Evolutionary conservation across 2,113 vertebrate species (phyloP), one percentile per base, ranked within the genome.

Genomic region (Corythaixoides concolor): DNA sequence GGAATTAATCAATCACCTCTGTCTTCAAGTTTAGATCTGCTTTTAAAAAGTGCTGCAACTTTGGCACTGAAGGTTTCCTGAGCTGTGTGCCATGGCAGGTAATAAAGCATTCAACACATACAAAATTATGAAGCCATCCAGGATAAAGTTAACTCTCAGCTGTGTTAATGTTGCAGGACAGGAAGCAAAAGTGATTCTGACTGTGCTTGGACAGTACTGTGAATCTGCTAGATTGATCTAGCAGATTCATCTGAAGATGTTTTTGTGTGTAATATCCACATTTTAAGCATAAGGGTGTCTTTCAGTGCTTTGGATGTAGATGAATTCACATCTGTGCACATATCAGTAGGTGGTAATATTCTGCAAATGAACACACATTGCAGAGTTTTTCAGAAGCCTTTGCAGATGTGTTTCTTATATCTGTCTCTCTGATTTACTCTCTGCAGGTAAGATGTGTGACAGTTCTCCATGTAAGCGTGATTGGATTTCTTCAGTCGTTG

Each of bases 371-470:
- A 27, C 23, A 52, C 35, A 78, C 64, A 22, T 24, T 87, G 76
- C 28, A 70, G 33, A 24, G 33, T 70, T 90, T 93, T 91, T 83
- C 64, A 81, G 80, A 95, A 95, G 68, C 10, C 35, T 83, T 73
- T 84, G 76, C 60, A 86, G 60, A 90, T 75, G 60, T 68, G 43
- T 90, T 59, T 76, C 72, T 95, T 95, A 12, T 30, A 39, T 73
- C 62, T 95, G 56, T 30, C 59, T 91, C 33, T 74, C 84, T 79
- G 87, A 91, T 95, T 91, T 82, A 73, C 55, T 95, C 77, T 84
- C 84, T 63, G 62, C 89, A 95, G 94, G 95, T 95, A 88, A 90
- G 82, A 85, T 62, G 66, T 68, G 85, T 87, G 90, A 82, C 68
- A 66, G 63, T 73, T 85, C 74, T 91, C 80, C 59, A 3, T n/a